Conservation (phyloP, 2,888 invertebrate species). For the Rhingia campestris region DNA sequence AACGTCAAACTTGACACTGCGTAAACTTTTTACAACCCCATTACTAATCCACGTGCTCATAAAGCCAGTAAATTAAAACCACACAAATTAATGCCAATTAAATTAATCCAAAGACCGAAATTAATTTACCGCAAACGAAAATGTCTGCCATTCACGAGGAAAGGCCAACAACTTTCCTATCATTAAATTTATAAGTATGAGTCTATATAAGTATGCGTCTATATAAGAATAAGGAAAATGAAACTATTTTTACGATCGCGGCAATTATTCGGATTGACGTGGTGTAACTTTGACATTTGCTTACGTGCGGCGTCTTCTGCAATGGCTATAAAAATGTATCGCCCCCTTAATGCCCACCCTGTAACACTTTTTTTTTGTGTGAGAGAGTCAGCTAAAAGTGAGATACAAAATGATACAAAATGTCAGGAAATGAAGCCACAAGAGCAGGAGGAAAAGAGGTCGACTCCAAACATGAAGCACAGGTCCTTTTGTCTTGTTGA, state of each 20-base stretch:
- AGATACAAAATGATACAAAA: constrained; percentile 33
- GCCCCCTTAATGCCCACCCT: not conserved
- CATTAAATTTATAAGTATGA: not conserved
- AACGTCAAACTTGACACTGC: not conserved
- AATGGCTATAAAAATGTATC: not conserved
- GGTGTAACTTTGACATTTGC: constrained; percentile 23
- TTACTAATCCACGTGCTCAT: no score
- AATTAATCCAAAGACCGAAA: constrained; percentile 35
- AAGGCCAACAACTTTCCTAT: not conserved
- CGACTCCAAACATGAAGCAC: not conserved
- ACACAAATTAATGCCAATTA: constrained; percentile 33
- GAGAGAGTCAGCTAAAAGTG: constrained; percentile 8
- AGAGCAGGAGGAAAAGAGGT: not conserved
- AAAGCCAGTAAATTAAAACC: no score
- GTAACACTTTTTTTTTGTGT: constrained; percentile 1
- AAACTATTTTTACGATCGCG: constrained; percentile 19
- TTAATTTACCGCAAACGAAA: constrained; percentile 45
- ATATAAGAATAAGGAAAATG: no score
- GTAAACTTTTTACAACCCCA: not conserved
- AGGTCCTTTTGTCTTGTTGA: constrained; percentile 4
- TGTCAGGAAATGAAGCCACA: constrained; percentile 34
- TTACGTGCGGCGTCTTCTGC: not conserved
- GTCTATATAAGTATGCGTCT: no score
- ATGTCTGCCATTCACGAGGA: constrained; percentile 24
- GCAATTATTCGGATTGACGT: constrained; percentile 20